phyloP scores from a whole-genome alignment of 2,797 vertebrate species.

The Dendrocincla tyrannina region DNA sequence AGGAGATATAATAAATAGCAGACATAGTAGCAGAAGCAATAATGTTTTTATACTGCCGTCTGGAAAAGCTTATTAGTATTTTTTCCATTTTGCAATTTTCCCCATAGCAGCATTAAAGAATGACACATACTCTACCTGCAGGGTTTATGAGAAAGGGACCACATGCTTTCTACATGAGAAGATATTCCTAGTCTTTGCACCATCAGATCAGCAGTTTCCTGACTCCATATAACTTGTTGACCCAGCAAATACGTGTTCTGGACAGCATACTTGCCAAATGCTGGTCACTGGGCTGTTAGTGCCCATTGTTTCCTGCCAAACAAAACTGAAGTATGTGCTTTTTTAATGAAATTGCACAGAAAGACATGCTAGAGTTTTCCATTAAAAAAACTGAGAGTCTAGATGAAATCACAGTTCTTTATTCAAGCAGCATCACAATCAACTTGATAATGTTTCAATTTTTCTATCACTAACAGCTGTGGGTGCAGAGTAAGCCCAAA shows the following conservation, averaged over 20 bases:
- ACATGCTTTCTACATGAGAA: slow-evolving; percentile 58
- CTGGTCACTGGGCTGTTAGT: slow-evolving; percentile 6
- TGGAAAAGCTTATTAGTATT: slow-evolving; percentile 65
- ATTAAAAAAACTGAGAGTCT: background rate
- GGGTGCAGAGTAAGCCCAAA: background rate
- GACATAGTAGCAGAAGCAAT: slow-evolving; percentile 54
- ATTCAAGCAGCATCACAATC: slow-evolving; percentile 34
- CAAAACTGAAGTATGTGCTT: slow-evolving; percentile 35
- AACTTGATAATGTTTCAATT: slow-evolving; percentile 41
- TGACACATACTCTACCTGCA: slow-evolving; percentile 61
- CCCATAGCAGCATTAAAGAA: slow-evolving; percentile 13
- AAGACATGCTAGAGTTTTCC: background rate
- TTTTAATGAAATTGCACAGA: slow-evolving; percentile 36
- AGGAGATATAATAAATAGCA: slow-evolving; percentile 60
- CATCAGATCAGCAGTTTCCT: slow-evolving; percentile 41
- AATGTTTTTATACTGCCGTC: slow-evolving; percentile 55
- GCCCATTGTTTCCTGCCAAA: slow-evolving; percentile 59
- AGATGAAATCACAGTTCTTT: slow-evolving; percentile 47
- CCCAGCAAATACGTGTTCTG: slow-evolving; percentile 35
- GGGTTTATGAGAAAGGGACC: slow-evolving; percentile 49
- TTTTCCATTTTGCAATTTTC: slow-evolving; percentile 69
- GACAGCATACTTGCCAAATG: slow-evolving; percentile 24
- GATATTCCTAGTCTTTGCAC: slow-evolving; percentile 30
- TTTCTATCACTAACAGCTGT: slow-evolving; percentile 58
- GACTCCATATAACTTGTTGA: slow-evolving; percentile 32